Evolutionary conservation across 2,888 invertebrate species (phyloP).

Genomic region (Heteropelma amictum): DNA sequence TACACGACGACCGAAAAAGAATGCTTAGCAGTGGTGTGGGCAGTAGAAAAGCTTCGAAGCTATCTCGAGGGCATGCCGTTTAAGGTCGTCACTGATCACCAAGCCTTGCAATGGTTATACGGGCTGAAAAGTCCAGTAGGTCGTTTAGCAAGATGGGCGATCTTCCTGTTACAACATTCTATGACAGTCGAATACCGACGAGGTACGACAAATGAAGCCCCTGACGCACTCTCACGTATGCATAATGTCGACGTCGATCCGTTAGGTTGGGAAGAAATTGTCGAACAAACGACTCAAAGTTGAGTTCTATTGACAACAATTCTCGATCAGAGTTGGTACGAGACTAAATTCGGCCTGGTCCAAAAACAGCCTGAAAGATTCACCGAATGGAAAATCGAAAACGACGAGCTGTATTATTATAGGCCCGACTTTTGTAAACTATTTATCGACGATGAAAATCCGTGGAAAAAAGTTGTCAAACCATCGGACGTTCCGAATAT

Average conservation of each 20-base stretch:
- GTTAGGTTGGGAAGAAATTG: slow-evolving; percentile 28
- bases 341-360: not conserved
- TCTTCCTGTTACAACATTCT: not conserved
- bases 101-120: slow-evolving; percentile 9
- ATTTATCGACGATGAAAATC: slow-evolving; percentile 8
- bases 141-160: not conserved
- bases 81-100: slow-evolving; percentile 37
- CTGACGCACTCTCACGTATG: not conserved
- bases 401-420: slow-evolving; percentile 19
- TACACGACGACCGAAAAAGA: not conserved
- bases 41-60: slow-evolving; percentile 12
- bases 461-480: slow-evolving; percentile 1
- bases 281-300: slow-evolving; percentile 16
- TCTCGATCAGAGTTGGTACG: not conserved
- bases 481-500: not conserved
- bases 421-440: slow-evolving; percentile 19
- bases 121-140: not conserved
- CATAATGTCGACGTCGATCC: slow-evolving; percentile 7
- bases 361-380: slow-evolving; percentile 8
- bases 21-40: not conserved
- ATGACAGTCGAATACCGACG: not conserved
- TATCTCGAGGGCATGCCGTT: slow-evolving; percentile 28
- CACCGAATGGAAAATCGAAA: slow-evolving; percentile 41
- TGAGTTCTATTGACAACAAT: slow-evolving; percentile 1
- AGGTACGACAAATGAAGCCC: not conserved